These are phyloP conservation scores for Oconnorella tubifera DNA, from an alignment of 2,888 invertebrate genomes.

Conservation along the genomic window DNA sequence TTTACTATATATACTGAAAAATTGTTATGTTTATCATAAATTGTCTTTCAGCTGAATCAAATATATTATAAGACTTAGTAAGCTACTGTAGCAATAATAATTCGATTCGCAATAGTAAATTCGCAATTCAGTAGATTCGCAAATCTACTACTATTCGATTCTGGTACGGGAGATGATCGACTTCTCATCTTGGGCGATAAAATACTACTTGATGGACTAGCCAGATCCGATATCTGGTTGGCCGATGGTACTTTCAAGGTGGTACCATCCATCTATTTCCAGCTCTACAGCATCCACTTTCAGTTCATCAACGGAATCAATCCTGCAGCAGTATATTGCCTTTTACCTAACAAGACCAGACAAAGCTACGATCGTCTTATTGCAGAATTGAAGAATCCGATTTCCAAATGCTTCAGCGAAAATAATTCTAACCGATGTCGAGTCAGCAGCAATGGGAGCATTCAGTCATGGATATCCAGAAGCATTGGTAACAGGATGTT, in stretches of 20 bases:
- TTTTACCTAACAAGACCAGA: slow-evolving; percentile 6
- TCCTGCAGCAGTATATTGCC: slow-evolving; percentile 7
- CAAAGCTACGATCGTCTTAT: not conserved
- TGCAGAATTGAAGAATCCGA: not conserved
- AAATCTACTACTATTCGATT: not conserved
- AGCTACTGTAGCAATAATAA: too few species aligned
- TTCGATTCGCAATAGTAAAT: too few species aligned
- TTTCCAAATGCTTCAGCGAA: slow-evolving; percentile 1
- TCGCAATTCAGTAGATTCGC: too few species aligned
- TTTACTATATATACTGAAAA: too few species aligned
- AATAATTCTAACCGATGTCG: slow-evolving; percentile 6
- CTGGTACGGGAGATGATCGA: not conserved
- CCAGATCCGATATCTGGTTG: slow-evolving; percentile 12
- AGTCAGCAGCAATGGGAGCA: slow-evolving; percentile 9
- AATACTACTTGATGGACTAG: slow-evolving; percentile 8
- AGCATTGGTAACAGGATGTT: slow-evolving; percentile 8
- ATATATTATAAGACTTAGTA: too few species aligned
- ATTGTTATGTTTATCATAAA: too few species aligned
- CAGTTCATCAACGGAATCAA: slow-evolving; percentile 2
- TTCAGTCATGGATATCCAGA: not conserved
- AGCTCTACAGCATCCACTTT: slow-evolving; percentile 12
- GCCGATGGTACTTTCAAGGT: slow-evolving; percentile 13
- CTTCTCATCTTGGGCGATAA: not conserved
- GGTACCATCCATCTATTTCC: slow-evolving; percentile 6
- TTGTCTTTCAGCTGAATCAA: too few species aligned